Evolutionary conservation across 2,113 vertebrate genomes (phyloP), one percentile per base, ranked within the genome.

Genomic region (Carettochelys insculpta): DNA sequence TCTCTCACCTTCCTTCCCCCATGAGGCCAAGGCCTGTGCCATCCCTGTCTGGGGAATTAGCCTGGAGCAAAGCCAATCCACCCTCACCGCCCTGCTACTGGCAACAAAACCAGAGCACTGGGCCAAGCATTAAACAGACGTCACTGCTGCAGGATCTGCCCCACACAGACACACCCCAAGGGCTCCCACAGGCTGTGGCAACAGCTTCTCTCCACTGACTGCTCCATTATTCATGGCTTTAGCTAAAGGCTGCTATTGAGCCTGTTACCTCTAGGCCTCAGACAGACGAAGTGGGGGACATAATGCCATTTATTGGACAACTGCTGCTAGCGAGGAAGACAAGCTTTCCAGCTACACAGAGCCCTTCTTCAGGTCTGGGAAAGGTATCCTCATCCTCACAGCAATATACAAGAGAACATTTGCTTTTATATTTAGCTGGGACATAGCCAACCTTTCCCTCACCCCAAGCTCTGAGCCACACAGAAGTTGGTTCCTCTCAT

Each of bases 11-110:
- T 58, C 65, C 38, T 73, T 43, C 68, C 24, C 20, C 24, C n/a
- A 43, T 83, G 65, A 82, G 83, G 84, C 92, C 86, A 92, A 83
- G 29, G 80, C 78, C 58, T 29, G 50, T 80, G 92, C 94, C 84
- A 34, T 95, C 41, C 50, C 25, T 25, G 1, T 0, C 82, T 84
- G 86, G 71, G 81, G 22, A 89, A 90, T 88, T 86, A 82, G 51
- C 86, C 82, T 56, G 48, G 48, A 82, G 56, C 34, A 54, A 41
- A 68, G 73, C 61, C 51, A 76, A 54, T 82, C 85, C 86, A 92
- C 77, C 79, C 79, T 76, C 77, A 12, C 19, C 79, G 52, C 80
- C 50, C n/a, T 17, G 58, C 14, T 11, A 51, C 5, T 41, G 61
- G 24, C 51, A 58, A 79, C 27, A 5, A 43, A 80, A 53, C 47